Evolutionary conservation across 2,113 vertebrate species (phyloP), one percentile per base, ranked within the genome.

Genomic region (Microcebus lehilahytsara): DNA sequence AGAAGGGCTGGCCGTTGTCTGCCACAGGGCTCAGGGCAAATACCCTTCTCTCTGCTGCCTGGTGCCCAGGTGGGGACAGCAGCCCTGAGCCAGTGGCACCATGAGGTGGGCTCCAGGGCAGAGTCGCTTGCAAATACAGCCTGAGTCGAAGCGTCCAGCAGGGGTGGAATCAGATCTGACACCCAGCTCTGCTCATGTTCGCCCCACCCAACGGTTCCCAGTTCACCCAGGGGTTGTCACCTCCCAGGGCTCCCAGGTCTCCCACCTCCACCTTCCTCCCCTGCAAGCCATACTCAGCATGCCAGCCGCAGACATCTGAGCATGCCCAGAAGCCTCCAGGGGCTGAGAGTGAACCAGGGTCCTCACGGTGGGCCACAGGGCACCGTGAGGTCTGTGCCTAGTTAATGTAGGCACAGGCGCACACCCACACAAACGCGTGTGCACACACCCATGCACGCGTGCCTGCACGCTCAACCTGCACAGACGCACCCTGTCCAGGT

Each of bases 361-460:
- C 51, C 53, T 79, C 19, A 30, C 37, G 46, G 9, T 14, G 30
- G 30, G 46, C 27, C 20, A 1, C 14, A 20, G 40, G 80, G 13
- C 51, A 3, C 12, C 0, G 0, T 30, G 51, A 71, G 30, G 37
- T 51, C 40, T 81, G 34, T 64, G 53, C 27, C 66, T 42, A 53
- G 37, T 40, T 42, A 34, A 22, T 4, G 6, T 2, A 20, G 32
- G 34, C 80, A 62, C 17, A 8, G 6, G 34, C 1, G 0, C 32
- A 84, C 75, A 81, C 40, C 66, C 75, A 62, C 9, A 20, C 40
- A 23, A 22, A 37, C 13, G 30, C 5, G 3, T 6, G 49, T 3
- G 0, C 3, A 0, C 1, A 9, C 9, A 62, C 71, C 66, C 2
- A 2, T 37, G 16, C 37, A 3, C 4, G n/a, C 1, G 1, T 60